These are phyloP conservation scores for Cyanocitta stelleri DNA, from an alignment of 2,113 vertebrate species.

Conservation along the genomic window DNA sequence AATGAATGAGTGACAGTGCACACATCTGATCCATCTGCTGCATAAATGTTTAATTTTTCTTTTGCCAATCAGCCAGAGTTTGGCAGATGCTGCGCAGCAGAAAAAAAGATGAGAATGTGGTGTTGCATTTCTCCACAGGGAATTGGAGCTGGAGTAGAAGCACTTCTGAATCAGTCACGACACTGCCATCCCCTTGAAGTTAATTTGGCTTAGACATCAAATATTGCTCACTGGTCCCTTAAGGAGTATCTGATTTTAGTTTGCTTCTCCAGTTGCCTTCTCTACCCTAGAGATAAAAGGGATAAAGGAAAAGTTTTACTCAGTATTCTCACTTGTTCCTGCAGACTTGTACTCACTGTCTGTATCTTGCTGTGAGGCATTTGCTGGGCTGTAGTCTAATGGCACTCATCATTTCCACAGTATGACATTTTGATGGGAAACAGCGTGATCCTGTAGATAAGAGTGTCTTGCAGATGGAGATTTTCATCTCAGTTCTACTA, in stretches of 20 bases:
- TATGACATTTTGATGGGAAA: neutral
- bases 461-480: neutral
- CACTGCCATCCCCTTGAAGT: neutral
- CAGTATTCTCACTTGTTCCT: neutral
- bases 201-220: neutral
- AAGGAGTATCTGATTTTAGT: constrained; percentile 23
- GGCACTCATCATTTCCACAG: neutral
- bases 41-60: constrained; percentile 31
- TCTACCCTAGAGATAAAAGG: neutral
- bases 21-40: neutral
- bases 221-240: neutral
- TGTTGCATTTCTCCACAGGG: neutral
- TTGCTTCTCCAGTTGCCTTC: neutral
- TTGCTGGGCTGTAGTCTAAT: neutral
- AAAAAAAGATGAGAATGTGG: neutral
- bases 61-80: neutral
- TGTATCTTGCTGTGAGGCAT: neutral
- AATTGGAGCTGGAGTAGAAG: neutral
- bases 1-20: neutral
- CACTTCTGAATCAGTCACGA: neutral
- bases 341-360: neutral
- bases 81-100: neutral
- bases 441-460: neutral
- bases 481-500: neutral
- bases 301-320: neutral